Evolutionary conservation across 2,888 invertebrate species (phyloP).

Genomic region (Megalurothrips usitatus): DNA sequence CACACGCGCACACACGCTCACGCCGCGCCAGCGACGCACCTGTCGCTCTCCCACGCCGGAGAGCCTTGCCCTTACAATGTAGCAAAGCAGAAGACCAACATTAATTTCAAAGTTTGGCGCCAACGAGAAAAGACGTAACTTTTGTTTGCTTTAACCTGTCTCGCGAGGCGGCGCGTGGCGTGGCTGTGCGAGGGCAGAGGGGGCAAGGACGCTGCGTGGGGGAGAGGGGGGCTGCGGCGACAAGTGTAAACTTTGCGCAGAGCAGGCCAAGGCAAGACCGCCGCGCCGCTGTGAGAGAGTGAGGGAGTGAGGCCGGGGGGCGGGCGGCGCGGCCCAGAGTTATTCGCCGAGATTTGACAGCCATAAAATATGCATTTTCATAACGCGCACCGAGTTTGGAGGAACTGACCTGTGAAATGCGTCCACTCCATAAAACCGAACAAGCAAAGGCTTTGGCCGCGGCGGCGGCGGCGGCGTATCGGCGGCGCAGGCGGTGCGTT

Average conservation of each 20-base stretch:
- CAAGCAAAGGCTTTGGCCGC: no score
- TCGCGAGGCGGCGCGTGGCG: not conserved
- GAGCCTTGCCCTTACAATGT: not conserved
- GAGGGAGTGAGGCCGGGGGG: not conserved
- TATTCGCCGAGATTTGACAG: conserved; percentile 23
- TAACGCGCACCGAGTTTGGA: not conserved
- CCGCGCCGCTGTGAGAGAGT: no score
- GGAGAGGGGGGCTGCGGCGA: not conserved
- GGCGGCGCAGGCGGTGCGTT: no score
- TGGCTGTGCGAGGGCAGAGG: not conserved
- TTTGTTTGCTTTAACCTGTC: conserved; percentile 25
- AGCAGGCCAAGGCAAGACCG: not conserved
- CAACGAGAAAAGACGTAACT: conserved; percentile 25
- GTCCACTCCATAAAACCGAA: conserved; percentile 1
- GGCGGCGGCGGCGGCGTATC: no score
- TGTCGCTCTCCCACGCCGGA: not conserved
- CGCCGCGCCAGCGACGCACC: not conserved
- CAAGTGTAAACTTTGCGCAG: conserved; percentile 17
- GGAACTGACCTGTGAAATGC: not conserved
- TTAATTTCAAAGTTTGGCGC: conserved; percentile 23
- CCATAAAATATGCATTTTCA: conserved; percentile 18
- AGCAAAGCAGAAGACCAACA: conserved; percentile 6
- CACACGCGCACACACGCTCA: not conserved
- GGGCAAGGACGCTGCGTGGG: not conserved
- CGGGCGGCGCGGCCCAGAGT: not conserved